phyloP scores from a whole-genome alignment of 2,797 vertebrate species.

The Galaxias olidus region DNA sequence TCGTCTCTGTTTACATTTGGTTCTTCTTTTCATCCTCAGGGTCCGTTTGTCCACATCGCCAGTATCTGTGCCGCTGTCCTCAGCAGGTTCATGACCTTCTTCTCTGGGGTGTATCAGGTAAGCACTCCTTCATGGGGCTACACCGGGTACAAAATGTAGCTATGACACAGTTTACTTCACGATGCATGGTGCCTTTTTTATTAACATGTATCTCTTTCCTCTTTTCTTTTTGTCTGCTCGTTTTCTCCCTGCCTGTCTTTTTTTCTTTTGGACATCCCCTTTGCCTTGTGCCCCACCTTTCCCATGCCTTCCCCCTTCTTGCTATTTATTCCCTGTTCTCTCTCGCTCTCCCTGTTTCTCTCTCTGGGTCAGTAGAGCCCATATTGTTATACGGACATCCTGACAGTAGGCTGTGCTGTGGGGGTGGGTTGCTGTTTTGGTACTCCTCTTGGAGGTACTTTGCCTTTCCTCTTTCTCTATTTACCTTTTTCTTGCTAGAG shows the following conservation, averaged over 20 bases:
- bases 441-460: conserved; percentile 93
- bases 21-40: conserved; percentile 69
- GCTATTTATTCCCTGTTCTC: conserved; percentile 7
- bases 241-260: not conserved
- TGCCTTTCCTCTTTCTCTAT: not conserved
- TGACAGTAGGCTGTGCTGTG: conserved; percentile 95
- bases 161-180: no score
- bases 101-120: conserved; percentile 95
- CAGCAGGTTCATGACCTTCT: conserved; percentile 91
- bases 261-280: no score
- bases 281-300: not conserved
- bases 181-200: not conserved
- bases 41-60: conserved; percentile 96
- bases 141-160: no score
- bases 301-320: conserved; percentile 12
- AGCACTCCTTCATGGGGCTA: conserved; percentile 29
- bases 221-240: not conserved
- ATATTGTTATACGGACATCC: conserved; percentile 94
- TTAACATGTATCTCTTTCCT: not conserved
- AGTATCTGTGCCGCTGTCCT: conserved; percentile 94
- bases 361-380: conserved; percentile 87
- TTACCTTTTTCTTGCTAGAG: not conserved
- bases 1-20: not conserved
- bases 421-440: conserved; percentile 97
- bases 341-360: not conserved